Conservation (phyloP, 1,140 invertebrate species). For the Drosophila bocki region DNA sequence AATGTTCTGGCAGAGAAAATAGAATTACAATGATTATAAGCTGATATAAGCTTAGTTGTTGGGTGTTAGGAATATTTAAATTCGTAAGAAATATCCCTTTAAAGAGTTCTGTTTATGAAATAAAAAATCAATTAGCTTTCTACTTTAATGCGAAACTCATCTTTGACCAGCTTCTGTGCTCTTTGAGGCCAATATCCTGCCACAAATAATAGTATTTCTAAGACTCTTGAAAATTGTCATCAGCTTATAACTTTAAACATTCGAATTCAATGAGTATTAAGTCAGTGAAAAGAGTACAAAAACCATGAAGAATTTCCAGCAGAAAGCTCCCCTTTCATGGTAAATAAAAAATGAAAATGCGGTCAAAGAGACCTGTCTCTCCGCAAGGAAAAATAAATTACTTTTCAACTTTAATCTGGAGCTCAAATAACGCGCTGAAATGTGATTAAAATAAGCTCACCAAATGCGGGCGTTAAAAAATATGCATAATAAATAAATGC, state of each 20-base stretch:
- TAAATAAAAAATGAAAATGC: background rate
- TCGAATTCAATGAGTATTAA: too few relatives aligned
- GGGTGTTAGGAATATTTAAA: too few relatives aligned
- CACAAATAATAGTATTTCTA: background rate
- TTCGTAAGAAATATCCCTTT: background rate
- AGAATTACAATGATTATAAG: background rate
- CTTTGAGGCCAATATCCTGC: background rate
- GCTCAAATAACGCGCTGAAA: conserved; percentile 25
- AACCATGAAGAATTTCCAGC: background rate
- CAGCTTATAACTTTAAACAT: background rate
- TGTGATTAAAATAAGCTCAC: conserved; percentile 35
- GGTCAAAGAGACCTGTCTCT: background rate
- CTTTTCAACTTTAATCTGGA: conserved; percentile 41
- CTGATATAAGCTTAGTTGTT: background rate
- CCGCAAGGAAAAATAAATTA: conserved; percentile 43
- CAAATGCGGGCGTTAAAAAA: conserved; percentile 47
- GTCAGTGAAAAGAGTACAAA: background rate
- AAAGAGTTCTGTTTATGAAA: background rate
- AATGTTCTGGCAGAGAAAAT: background rate
- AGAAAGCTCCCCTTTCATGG: background rate
- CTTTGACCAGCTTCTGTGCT: background rate
- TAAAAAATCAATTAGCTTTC: background rate
- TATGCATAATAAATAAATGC: conserved; percentile 69
- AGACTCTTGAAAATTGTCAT: background rate
- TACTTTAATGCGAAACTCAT: background rate